Base-by-base conservation (phyloP, 2,113 vertebrate species). In the Grammomys surdaster region DNA sequence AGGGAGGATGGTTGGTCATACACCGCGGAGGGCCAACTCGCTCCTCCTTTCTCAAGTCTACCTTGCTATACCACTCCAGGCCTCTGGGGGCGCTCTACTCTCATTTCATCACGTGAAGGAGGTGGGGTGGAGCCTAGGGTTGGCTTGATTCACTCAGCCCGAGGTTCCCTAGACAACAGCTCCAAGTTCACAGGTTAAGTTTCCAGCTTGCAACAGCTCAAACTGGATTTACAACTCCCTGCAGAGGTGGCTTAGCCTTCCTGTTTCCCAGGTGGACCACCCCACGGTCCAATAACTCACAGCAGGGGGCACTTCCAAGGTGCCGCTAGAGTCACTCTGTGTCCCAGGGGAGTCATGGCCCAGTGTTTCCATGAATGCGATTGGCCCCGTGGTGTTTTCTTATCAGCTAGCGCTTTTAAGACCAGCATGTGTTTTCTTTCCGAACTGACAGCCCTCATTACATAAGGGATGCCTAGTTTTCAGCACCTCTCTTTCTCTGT, bases 21-120 rank as follows among this genome's bases (percentile, higher is more conserved):
- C 3, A 8, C 7, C 16, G 1, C 1, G 9, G 63, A 90, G 31
- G 12, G 0, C 17, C 4, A 22, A 60, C 6, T 11, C 16, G 36
- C 4, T 33, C 8, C 46, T 3, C 12, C 14, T 40, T 12, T 13
- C 63, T 33, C 40, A 7, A 0, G 5, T 13, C 69, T 20, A 58
- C 19, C 54, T 43, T 3, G 14, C 51, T 56, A 36, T 60, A 82
- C 65, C 70, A 40, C 7, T 1, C 33, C 46, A 3, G 10, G 31
- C 88, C 75, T 54, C 70, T 77, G 31, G 91, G 80, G 63, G 73
- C 0, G 1, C 60, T 78, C 90, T 80, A 16, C 24, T 46, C 48
- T 43, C 28, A 7, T 43, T 84, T 48, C 10, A 33, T 43, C 63
- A 63, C 28, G 0, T 31, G 19, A 24, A 31, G 0, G 28, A 89